Evolutionary conservation across 2,113 vertebrate species (phyloP), one percentile per base, ranked within the genome.

Genomic region (Pachypanchax playfairii): DNA sequence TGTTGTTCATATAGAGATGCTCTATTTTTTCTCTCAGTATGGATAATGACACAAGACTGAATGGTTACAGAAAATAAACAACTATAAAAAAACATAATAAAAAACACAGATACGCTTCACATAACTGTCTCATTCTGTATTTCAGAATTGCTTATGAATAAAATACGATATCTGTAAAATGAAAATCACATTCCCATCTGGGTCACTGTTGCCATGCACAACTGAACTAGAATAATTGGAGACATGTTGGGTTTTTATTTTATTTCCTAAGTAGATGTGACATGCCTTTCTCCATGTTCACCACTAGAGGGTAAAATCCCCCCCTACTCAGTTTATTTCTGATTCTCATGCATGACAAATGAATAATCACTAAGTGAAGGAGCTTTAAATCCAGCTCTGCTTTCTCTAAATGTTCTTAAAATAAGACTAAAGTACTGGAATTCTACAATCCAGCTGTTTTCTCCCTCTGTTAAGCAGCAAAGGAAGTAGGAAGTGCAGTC

Each of bases 231-330:
- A 39, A 76, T 75, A 82, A 79, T 73, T 77, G 80, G 75, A 60
- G 46, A 56, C 70, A 67, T 15, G 22, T 67, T 48, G 71, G 58
- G 38, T 28, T 28, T 0, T 56, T 59, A 42, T 28, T 0, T 56
- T 59, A 17, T 44, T 33, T 38, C 15, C 25, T 63, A 65, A 76
- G 60, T 73, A 21, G 54, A 38, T 57, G 39, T 76, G 72, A 81
- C 72, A 82, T 60, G 47, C 39, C 5, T 55, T 83, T 83, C 71
- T 58, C 57, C 42, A 24, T 66, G 65, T 60, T 75, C 71, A 46
- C 85, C 86, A 90, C 87, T 85, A 89, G 88, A 87, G 87, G 90
- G 84, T 73, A 82, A 84, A 79, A 59, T 42, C 39, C 39, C 39
- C 39, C 39, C 51, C 56, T 53, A n/a, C 48, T 42, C 31, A 13